phyloP scores from a whole-genome alignment of 35 echinoderm and acorn worm species.

The Acanthaster planci region DNA sequence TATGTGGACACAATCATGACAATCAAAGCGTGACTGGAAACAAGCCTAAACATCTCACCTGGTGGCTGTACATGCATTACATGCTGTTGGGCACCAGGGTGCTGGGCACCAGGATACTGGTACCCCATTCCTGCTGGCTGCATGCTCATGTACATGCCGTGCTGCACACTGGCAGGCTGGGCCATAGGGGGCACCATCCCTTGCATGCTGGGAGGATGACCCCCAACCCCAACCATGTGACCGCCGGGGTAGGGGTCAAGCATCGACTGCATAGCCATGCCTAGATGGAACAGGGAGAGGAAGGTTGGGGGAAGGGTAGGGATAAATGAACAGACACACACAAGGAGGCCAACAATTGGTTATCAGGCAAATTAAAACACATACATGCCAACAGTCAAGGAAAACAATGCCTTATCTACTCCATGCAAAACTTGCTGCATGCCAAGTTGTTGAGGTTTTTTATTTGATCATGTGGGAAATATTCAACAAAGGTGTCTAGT shows the following conservation, averaged over 20 bases:
- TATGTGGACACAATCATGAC: no score
- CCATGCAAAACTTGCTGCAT: no score
- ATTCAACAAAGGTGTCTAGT: no score
- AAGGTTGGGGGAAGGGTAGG: neutral
- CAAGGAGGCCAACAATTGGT: neutral
- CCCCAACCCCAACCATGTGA: neutral
- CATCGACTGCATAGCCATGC: constrained; percentile 23
- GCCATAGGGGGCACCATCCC: constrained; percentile 21
- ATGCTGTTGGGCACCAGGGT: constrained; percentile 39
- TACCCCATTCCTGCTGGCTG: constrained; percentile 21
- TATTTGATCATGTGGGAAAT: no score
- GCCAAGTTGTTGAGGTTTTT: no score
- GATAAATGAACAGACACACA: constrained; percentile 13
- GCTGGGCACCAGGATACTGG: constrained; percentile 24
- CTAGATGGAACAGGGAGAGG: neutral
- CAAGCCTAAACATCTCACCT: constrained; percentile 4
- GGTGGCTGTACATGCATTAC: constrained; percentile 17
- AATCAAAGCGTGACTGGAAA: no score
- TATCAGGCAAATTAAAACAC: neutral
- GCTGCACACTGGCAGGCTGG: constrained; percentile 33
- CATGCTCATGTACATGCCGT: constrained; percentile 17
- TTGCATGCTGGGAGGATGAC: constrained; percentile 1
- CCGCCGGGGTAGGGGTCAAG: constrained; percentile 24
- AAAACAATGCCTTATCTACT: no score
- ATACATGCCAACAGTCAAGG: neutral